Conservation (phyloP, 2,888 invertebrate species). For the Watsonalla binaria region DNA sequence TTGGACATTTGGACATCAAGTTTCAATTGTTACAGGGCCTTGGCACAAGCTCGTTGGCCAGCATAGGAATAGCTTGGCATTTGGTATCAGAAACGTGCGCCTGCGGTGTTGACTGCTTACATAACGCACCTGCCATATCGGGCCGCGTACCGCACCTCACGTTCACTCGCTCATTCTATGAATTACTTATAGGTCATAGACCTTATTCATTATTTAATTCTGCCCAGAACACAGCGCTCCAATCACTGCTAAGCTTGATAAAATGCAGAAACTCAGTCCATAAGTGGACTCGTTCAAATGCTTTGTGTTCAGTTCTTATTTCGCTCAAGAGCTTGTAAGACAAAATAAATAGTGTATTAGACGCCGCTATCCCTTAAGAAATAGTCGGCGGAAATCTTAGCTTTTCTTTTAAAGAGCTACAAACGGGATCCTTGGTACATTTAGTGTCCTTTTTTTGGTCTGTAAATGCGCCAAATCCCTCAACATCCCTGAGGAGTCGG, state of each 20-base stretch:
- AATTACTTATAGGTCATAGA: conserved; percentile 77
- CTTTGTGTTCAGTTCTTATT: conserved; percentile 18
- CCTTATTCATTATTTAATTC: conserved; percentile 67
- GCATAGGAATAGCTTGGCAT: conserved; percentile 65
- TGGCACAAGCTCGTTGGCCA: conserved; percentile 53
- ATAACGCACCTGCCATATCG: conserved; percentile 78
- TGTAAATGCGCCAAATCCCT: conserved; percentile 55
- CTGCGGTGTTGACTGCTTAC: conserved; percentile 59
- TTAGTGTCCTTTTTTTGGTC: conserved; percentile 42
- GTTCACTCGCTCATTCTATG: conserved; percentile 74
- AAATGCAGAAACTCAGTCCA: conserved; percentile 10
- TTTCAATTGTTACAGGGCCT: conserved; percentile 67
- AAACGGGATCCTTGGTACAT: conserved; percentile 31
- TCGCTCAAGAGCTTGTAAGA: conserved; percentile 34
- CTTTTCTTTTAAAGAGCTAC: conserved; percentile 32
- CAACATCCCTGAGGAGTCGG: conserved; percentile 48
- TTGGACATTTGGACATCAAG: conserved; percentile 56
- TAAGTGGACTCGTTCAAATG: conserved; percentile 15
- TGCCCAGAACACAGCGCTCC: conserved; percentile 38
- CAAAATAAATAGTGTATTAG: conserved; percentile 43
- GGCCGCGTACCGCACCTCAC: conserved; percentile 66
- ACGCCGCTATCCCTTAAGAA: conserved; percentile 31
- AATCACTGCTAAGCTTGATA: conserved; percentile 28
- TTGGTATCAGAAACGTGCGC: conserved; percentile 48
- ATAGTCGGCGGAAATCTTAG: conserved; percentile 42